Base-by-base conservation (phyloP, 2,113 vertebrate genomes). In the Vireo altiloquus region DNA sequence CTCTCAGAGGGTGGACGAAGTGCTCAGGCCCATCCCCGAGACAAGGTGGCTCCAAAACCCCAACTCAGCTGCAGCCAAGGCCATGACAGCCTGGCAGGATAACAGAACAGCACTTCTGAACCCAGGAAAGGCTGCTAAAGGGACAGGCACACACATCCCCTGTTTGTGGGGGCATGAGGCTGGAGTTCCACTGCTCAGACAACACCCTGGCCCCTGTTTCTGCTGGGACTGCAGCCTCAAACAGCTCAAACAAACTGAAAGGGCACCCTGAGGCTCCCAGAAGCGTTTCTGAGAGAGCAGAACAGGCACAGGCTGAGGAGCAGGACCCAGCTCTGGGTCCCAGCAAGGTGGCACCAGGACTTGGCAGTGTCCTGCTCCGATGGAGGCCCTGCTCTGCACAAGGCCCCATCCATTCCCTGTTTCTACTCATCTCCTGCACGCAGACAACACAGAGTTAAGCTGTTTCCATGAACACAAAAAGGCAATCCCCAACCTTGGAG, bases 51-150 rank as follows among this genome's bases (percentile, higher is more conserved):
- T 50, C 72, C 63, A 56, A 17, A 64, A 9, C 9, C 60, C 13
- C 42, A 2, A 0, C 1, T 52, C 21, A 25, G 25, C 0, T 5
- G 33, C 78, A 63, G 54, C 77, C 6, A 2, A 20, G 1, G 31
- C n/a, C 10, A 0, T 0, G 7, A 21, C 8, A 25, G 46, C 0
- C 23, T 6, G 37, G 25, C 3, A 21, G 63, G 4, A 1, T 0
- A 3, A 17, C 4, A 16, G 0, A 2, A 0, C 5, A 8, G 1
- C 33, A 1, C 12, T 31, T n/a, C 11, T 25, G 64, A 46, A 1
- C 4, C 28, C 0, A 0, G 0, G 6, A 6, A 3, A 23, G 54
- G 64, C 44, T 35, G 50, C 53, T 37, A 18, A 31, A 21, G 37
- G 59, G 37, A 57, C n/a, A 9, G 14, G 0, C 27, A 7, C 20